Base-by-base conservation (phyloP, 1,140 invertebrate species). In the Pygmarrhopalites habei region DNA sequence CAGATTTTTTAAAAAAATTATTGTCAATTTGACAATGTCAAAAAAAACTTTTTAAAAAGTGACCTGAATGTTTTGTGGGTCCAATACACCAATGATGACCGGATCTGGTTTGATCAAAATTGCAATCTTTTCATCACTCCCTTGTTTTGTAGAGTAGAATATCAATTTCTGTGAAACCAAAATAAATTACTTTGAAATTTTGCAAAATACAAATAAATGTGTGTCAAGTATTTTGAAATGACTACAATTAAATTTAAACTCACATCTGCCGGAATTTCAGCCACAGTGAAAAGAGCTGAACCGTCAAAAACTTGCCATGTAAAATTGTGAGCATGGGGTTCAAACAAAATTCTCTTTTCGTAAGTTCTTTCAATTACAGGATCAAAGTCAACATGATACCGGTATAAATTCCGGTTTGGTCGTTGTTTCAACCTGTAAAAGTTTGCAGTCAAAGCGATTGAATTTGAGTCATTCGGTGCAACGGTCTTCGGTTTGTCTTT, bases 31-130 rank as follows among this genome's bases (percentile, higher is more conserved):
- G n/a, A n/a, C n/a, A n/a, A n/a, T n/a, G n/a, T n/a, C n/a, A n/a
- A n/a, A n/a, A n/a, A n/a, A n/a, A n/a, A n/a, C n/a, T n/a, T n/a
- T n/a, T n/a, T n/a, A n/a, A n/a, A n/a, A n/a, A n/a, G n/a, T n/a
- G n/a, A n/a, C n/a, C n/a, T n/a, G n/a, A n/a, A n/a, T 87, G 88
- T 59, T 91, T 7, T 15, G 7, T 7, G 14, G 14, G 19, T 49
- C 46, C 12, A 12, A 7, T 14, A 7, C 46, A 10, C 7, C 7
- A 7, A 49, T 7, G 46, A 49, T 49, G 14, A 15, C 12, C 14
- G 46, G 46, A 7, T 49, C 46, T 21, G 7, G 7, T 19, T 23
- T 49, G 46, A 49, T 49, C 23, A 15, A 15, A 49, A 49, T 49
- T 10, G 17, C 10, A 17, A 39, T 39, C 35, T 39, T 39, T 17